Conservation (phyloP, 2,797 vertebrate species). For the Diglossa cyanea region DNA sequence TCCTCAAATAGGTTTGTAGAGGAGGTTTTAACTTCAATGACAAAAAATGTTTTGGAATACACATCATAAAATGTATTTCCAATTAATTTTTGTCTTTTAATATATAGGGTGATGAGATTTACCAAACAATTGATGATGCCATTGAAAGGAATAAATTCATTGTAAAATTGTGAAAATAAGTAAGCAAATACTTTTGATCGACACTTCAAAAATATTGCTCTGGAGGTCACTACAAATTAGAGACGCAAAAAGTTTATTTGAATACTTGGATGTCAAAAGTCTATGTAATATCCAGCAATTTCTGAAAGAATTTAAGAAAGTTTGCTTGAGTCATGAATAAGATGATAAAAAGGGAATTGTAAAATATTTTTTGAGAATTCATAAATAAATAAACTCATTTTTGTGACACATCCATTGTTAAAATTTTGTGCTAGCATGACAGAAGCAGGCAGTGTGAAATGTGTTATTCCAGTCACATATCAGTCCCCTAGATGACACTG, state of each 20-base stretch:
- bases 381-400: neutral
- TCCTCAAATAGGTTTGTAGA: neutral
- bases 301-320: neutral
- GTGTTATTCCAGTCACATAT: conserved; percentile 59
- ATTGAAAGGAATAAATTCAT: neutral
- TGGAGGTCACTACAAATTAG: neutral
- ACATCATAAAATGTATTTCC: neutral
- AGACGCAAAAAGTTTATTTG: neutral
- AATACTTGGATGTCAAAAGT: neutral
- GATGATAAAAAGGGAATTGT: neutral
- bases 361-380: neutral
- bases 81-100: neutral
- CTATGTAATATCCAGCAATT: neutral
- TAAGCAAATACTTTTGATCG: neutral
- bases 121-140: neutral
- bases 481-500: conserved; percentile 41
- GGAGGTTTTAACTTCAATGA: neutral
- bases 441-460: neutral
- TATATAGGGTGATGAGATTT: neutral
- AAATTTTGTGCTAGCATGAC: conserved; percentile 19
- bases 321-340: neutral
- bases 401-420: neutral
- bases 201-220: neutral
- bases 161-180: neutral
- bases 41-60: neutral